Base-by-base conservation (phyloP, 2,113 vertebrate species). In the Ctenomys sociabilis region DNA sequence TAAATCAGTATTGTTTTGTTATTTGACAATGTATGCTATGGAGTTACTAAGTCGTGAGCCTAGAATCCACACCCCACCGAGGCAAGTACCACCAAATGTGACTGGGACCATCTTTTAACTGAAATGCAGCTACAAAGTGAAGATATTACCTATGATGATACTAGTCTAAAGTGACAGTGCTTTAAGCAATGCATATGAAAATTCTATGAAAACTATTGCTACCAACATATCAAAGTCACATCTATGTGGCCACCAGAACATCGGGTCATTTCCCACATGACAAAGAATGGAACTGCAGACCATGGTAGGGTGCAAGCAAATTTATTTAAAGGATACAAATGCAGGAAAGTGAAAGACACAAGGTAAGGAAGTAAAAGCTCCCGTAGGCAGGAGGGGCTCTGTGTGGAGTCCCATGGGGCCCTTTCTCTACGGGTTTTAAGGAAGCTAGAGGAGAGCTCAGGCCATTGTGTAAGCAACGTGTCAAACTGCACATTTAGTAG, bases 1-100 rank as follows among this genome's bases (percentile, higher is more conserved):
- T 87, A 70, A 88, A 72, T n/a, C 85, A 88, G 85, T 21, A 35
- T 82, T 77, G 24, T 82, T 90, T 93, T 85, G 16, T 82, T 90
- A 82, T 66, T 45, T 82, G 43, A 93, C 78, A 30, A 2, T 22
- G 32, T 32, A 5, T 37, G 24, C 77, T 54, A 30, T 61, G 12
- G 40, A 78, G 54, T 70, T 85, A 37, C n/a, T 68, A 94, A 93
- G 37, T 54, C 59, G 52, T 78, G 49, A 66, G 19, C 63, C 59
- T 93, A 43, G 45, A 89, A 45, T 73, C 73, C 30, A 43, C 49
- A 19, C 28, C 61, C 32, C 4, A 49, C 30, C 66, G 12, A 6
- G 54, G 17, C n/a, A 81, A 16, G 66, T 40, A 80, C 17, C 30
- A 52, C 45, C 37, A 30, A 30, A 24, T 22, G 32, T 84, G 93